Base-by-base conservation (phyloP, 2,113 vertebrate species). In the Thalassoma bifasciatum region DNA sequence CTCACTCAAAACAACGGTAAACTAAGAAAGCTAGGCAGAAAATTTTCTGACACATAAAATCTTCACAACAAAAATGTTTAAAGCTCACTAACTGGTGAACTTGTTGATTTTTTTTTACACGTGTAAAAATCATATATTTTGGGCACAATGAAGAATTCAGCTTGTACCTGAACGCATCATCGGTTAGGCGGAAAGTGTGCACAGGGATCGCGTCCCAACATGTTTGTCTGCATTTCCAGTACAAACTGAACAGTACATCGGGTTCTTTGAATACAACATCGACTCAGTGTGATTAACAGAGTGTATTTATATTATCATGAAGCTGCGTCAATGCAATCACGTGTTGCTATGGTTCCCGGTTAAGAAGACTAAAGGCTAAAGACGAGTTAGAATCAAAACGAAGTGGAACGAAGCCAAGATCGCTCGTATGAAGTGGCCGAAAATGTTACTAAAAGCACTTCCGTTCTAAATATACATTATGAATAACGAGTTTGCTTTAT, bases 261-360 rank as follows among this genome's bases (percentile, higher is more conserved):
- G 19, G 17, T 14, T 17, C 44, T 19, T 17, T 5, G 44, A 14
- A 46, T 19, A 1, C 2, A 0, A 4, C 38, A 36, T n/a, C 2
- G 14, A 2, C 16, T 17, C 5, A 0, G 1, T 30, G 13, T 14
- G 53, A 22, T 38, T 0, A n/a, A 22, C 1, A 19, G 0, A 1
- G 1, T 8, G 16, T 23, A 1, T 11, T 0, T n/a, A 5, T 0
- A 0, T 9, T 36, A 0, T 10, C 0, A 37, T 24, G 0, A 22
- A 38, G 10, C 1, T 2, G 13, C 26, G 9, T 0, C 5, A 30
- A 52, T 3, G 0, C 8, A 38, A 5, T 0, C 0, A 1, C 1
- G 22, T 24, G 30, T 30, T 30, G 30, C 6, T 10, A 5, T 2
- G 8, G n/a, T n/a, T n/a, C n/a, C n/a, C n/a, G n/a, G n/a, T n/a